These are phyloP conservation scores for Semicossyphus pulcher DNA, from an alignment of 2,113 vertebrate genomes.

Conservation along the genomic window DNA sequence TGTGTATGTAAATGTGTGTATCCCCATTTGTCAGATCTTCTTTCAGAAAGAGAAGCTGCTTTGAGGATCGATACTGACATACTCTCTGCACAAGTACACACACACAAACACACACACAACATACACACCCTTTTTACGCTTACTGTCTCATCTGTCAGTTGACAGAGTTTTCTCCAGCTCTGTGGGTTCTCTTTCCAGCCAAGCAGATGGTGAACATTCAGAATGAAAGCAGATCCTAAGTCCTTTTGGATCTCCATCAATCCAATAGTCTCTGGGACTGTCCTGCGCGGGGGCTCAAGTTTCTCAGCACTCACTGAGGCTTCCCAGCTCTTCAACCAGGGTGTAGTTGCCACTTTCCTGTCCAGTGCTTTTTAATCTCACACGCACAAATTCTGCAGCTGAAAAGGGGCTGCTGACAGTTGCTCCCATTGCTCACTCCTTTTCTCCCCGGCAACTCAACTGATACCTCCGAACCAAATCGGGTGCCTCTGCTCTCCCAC, in stretches of 20 bases:
- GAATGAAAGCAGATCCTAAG: slow-evolving; percentile 80
- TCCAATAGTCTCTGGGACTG: slow-evolving; percentile 59
- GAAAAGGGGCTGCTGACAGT: slow-evolving; percentile 48
- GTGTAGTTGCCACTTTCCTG: neutral
- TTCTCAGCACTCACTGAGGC: slow-evolving; percentile 53
- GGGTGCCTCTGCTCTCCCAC: slow-evolving; percentile 17
- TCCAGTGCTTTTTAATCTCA: slow-evolving; percentile 29
- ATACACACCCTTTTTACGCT: slow-evolving; percentile 30
- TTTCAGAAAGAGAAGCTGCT: slow-evolving; percentile 75
- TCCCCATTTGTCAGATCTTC: slow-evolving; percentile 71
- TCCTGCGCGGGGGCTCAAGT: slow-evolving; percentile 57
- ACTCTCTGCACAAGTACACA: slow-evolving; percentile 57
- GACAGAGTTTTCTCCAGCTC: slow-evolving; percentile 71
- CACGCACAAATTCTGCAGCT: neutral
- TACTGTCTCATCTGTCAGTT: slow-evolving; percentile 75
- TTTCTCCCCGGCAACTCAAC: slow-evolving; percentile 43
- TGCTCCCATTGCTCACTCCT: slow-evolving; percentile 23
- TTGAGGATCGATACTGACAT: slow-evolving; percentile 75
- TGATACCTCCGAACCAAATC: slow-evolving; percentile 40
- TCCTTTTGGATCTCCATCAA: slow-evolving; percentile 78
- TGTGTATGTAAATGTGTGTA: slow-evolving; percentile 61
- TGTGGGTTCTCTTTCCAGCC: slow-evolving; percentile 65
- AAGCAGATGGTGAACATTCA: slow-evolving; percentile 80
- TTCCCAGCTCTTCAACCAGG: slow-evolving; percentile 24
- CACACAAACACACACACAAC: slow-evolving; percentile 37